These are phyloP conservation scores for Papilio elwesi DNA, from an alignment of 2,888 invertebrate genomes.

Conservation along the genomic window DNA sequence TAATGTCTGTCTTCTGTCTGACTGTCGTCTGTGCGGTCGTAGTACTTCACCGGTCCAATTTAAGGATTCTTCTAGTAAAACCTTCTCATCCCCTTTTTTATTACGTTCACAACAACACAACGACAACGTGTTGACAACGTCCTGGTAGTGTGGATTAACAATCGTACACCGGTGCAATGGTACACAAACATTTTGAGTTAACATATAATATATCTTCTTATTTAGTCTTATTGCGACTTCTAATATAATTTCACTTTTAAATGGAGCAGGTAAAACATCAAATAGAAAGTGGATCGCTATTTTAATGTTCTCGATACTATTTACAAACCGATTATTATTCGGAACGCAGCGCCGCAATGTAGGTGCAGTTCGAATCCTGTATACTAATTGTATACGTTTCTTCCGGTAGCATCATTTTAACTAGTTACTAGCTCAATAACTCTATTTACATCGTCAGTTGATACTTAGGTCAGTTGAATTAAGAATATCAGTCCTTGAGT, in stretches of 20 bases:
- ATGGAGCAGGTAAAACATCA: slow-evolving; percentile 28
- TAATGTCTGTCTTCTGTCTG: no score
- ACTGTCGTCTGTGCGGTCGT: no score
- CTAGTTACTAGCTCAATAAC: slow-evolving; percentile 6
- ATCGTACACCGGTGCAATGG: no score
- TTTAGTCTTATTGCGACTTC: background rate
- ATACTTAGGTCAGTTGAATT: no score
- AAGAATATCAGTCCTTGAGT: no score
- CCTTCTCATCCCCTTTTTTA: no score
- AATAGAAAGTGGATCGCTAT: slow-evolving; percentile 38
- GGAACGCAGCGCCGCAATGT: slow-evolving; percentile 33
- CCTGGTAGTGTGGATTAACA: no score
- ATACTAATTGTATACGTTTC: slow-evolving; percentile 24
- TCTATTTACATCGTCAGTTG: background rate
- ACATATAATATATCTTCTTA: background rate
- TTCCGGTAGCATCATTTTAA: slow-evolving; percentile 36
- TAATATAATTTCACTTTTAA: slow-evolving; percentile 32
- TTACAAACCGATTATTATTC: slow-evolving; percentile 32
- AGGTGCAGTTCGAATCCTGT: slow-evolving; percentile 35
- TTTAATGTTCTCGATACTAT: slow-evolving; percentile 35
- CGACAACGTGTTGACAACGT: no score
- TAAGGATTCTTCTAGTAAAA: no score
- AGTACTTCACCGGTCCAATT: no score
- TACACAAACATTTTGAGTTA: background rate
- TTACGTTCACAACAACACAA: no score